A percentile compares a stretch with the other conserved stretches of the same genome.
phyloP scores from a whole-genome alignment of 2,888 invertebrate genomes.

The Axea sp. region DNA sequence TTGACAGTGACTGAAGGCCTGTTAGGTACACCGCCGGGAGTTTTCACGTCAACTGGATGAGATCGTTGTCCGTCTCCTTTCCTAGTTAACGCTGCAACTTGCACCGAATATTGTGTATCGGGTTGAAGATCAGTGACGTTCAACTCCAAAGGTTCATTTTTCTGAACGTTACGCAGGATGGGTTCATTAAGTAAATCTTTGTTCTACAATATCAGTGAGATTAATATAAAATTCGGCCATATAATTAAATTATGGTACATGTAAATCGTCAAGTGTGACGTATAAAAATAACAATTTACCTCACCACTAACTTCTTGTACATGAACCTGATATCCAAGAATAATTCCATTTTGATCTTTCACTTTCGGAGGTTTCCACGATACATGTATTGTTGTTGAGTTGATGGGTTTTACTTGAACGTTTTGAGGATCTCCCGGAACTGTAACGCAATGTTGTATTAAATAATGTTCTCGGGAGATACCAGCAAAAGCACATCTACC shows the following conservation, averaged over 20 bases:
- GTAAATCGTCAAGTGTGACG: too few relatives aligned
- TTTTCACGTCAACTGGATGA: conserved; percentile 90
- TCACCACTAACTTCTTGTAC: conserved; percentile 94
- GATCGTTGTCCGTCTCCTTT: conserved; percentile 98
- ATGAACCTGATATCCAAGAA: conserved; percentile 97
- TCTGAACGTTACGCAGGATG: conserved; percentile 91
- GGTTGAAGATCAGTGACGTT: conserved; percentile 95
- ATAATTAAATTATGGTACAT: too few relatives aligned
- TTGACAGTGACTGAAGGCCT: conserved; percentile 90
- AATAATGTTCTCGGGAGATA: conserved; percentile 60
- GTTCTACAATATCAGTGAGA: conserved; percentile 78
- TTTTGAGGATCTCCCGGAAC: conserved; percentile 98
- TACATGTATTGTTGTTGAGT: conserved; percentile 97
- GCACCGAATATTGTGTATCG: conserved; percentile 95
- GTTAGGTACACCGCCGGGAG: conserved; percentile 95
- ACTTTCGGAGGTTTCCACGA: conserved; percentile 96
- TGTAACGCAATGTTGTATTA: conserved; percentile 81
- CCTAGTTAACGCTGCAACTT: conserved; percentile 93
- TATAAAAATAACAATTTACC: conserved; percentile 80
- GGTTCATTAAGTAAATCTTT: conserved; percentile 91
- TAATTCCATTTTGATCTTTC: conserved; percentile 96
- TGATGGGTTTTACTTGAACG: conserved; percentile 92
- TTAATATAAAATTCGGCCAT: too few relatives aligned
- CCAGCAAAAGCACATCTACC: conserved; percentile 54
- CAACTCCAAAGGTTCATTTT: conserved; percentile 87